Conservation (phyloP, 2,888 invertebrate species). For the Aricia artaxerxes region DNA sequence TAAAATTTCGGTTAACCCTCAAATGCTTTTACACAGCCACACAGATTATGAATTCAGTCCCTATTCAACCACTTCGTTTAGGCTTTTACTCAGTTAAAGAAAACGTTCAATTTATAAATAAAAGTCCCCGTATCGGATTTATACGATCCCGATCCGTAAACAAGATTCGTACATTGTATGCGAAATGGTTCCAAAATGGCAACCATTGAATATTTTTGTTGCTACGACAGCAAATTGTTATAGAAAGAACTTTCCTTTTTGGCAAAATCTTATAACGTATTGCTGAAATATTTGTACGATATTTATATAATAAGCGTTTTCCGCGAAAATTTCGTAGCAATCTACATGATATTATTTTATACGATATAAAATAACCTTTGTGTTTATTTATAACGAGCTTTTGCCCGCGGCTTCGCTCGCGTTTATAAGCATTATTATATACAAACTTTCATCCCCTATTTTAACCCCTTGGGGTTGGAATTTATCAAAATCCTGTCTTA, state of each 20-base stretch:
- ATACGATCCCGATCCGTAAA: slow-evolving; percentile 36
- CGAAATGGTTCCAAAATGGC: slow-evolving; percentile 39
- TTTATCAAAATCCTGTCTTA: no score
- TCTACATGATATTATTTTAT: background rate
- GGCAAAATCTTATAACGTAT: background rate
- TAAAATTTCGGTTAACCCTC: background rate
- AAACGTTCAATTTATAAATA: slow-evolving; percentile 29
- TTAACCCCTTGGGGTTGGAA: no score
- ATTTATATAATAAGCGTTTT: no score
- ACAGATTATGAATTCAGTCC: background rate
- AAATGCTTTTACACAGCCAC: background rate
- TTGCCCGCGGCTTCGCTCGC: no score
- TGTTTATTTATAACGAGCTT: no score
- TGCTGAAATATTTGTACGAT: background rate
- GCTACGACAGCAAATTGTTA: slow-evolving; percentile 7
- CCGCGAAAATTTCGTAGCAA: background rate
- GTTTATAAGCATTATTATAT: no score
- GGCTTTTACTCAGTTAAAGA: slow-evolving; percentile 12
- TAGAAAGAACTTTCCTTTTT: background rate
- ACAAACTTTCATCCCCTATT: no score
- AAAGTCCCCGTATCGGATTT: slow-evolving; percentile 28
- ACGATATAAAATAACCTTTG: no score
- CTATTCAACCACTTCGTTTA: slow-evolving; percentile 5
- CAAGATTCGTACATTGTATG: slow-evolving; percentile 32
- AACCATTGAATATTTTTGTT: slow-evolving; percentile 39